Base-by-base conservation (phyloP, 1,140 invertebrate species). In the Drosophila nannoptera region DNA sequence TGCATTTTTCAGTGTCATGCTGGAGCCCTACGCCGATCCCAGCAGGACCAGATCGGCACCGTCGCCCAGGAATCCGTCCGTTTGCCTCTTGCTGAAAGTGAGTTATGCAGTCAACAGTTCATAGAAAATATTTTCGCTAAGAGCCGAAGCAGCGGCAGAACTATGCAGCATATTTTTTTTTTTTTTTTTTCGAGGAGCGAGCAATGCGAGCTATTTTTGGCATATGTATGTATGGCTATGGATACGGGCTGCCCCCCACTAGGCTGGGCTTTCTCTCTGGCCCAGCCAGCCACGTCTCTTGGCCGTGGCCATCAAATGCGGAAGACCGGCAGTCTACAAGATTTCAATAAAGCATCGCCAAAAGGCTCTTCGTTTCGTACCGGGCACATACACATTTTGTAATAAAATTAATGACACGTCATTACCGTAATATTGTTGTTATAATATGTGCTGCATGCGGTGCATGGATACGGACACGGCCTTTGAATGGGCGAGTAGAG, bases 341-440 rank as follows among this genome's bases (percentile, higher is more conserved):
- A 80, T 76, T 84, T 83, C 81, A 84, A 84, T 86, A 70, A 86
- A 62, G 36, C 74, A 77, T 64, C 82, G 82, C 77, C 82, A 69
- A 75, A 43, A 55, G 53, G 53, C 53, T 55, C 22, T 4, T 38
- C 36, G 14, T 6, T 35, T 45, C 45, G 49, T 36, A 33, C 11
- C 42, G 16, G 14, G 46, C 75, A 88, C 68, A 81, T 75, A 73
- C 71, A 77, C 69, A 78, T 81, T 86, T 86, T 88, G 73, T 87
- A 88, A 88, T 88, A 87, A 88, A 88, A 88, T 88, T 88, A 88
- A 88, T 88, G 87, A 87, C 77, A 88, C 80, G 74, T 87, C 87
- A 88, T 88, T 88, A 88, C 74, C 68, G 77, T 88, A 87, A 88
- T 88, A 88, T 87, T 88, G 80, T 88, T 86, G 87, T 87, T 86